These are phyloP conservation scores for Endotricha flammealis DNA, from an alignment of 2,888 invertebrate species.

Conservation along the genomic window DNA sequence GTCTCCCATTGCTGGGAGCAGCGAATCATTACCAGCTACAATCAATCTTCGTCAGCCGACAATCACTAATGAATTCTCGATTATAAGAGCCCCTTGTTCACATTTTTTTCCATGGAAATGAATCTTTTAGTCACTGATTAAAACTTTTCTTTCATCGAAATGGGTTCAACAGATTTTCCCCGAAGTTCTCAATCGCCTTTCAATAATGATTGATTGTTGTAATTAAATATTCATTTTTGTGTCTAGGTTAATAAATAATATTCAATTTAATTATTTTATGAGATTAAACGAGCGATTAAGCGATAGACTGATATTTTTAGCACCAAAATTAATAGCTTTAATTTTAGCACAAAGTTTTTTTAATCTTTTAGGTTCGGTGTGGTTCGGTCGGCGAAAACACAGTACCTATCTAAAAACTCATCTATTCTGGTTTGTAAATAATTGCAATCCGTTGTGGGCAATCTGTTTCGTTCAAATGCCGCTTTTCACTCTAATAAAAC, in stretches of 20 bases:
- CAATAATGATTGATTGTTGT: constrained; percentile 12
- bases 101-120: constrained; percentile 17
- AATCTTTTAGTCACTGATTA: constrained; percentile 22
- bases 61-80: constrained; percentile 24
- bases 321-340: too few species aligned
- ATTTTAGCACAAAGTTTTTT: too few species aligned
- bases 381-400: too few species aligned
- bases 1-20: constrained; percentile 20
- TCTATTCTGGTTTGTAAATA: too few species aligned
- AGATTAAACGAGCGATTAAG: too few species aligned
- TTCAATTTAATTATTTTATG: too few species aligned
- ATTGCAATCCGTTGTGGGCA: too few species aligned
- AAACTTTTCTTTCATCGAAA: constrained; percentile 20
- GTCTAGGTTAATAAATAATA: background rate
- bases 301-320: too few species aligned
- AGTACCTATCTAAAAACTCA: too few species aligned
- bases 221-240: constrained; percentile 4
- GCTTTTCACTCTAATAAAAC: too few species aligned
- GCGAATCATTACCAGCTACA: constrained; percentile 25
- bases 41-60: constrained; percentile 26
- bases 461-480: too few species aligned
- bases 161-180: constrained; percentile 12
- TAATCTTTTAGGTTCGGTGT: too few species aligned
- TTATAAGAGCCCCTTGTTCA: constrained; percentile 21
- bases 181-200: constrained; percentile 12